phyloP scores from a whole-genome alignment of 2,113 vertebrate species.

The Turdus rufiventris region DNA sequence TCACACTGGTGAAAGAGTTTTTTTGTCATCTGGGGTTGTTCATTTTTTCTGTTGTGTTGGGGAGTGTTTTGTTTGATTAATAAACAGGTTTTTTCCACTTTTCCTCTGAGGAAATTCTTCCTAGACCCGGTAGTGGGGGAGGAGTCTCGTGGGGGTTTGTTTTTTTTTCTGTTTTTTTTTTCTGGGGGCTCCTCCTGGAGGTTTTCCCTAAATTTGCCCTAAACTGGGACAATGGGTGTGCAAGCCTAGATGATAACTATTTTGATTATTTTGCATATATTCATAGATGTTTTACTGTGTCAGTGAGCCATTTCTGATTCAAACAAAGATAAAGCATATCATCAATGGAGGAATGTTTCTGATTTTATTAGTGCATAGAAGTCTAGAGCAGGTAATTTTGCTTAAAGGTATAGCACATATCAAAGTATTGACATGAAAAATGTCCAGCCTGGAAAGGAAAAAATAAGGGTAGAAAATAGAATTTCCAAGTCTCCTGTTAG shows the following conservation, averaged over 20 bases:
- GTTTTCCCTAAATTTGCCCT: too few relatives aligned
- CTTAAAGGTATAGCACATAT: not conserved
- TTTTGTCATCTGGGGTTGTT: too few relatives aligned
- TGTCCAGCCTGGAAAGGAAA: not conserved
- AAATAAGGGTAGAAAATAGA: not conserved
- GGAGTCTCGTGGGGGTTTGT: too few relatives aligned
- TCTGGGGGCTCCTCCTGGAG: too few relatives aligned
- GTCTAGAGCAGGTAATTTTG: not conserved
- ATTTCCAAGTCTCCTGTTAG: not conserved
- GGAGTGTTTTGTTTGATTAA: too few relatives aligned
- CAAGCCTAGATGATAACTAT: not conserved
- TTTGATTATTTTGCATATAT: not conserved
- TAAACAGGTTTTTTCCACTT: too few relatives aligned
- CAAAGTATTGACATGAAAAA: not conserved
- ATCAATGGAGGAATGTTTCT: not conserved
- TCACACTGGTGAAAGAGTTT: too few relatives aligned
- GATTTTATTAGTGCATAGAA: not conserved
- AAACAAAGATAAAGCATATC: not conserved
- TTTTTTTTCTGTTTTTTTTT: too few relatives aligned
- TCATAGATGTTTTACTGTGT: not conserved
- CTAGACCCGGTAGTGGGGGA: too few relatives aligned
- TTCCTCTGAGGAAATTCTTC: too few relatives aligned
- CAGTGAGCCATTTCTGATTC: not conserved
- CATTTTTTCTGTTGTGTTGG: too few relatives aligned
- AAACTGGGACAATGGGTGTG: too few relatives aligned